A percentile compares a stretch with the other conserved stretches of the same genome.
Conservation (phyloP, 2,797 vertebrate genomes). For the Sandelia bainsii region DNA sequence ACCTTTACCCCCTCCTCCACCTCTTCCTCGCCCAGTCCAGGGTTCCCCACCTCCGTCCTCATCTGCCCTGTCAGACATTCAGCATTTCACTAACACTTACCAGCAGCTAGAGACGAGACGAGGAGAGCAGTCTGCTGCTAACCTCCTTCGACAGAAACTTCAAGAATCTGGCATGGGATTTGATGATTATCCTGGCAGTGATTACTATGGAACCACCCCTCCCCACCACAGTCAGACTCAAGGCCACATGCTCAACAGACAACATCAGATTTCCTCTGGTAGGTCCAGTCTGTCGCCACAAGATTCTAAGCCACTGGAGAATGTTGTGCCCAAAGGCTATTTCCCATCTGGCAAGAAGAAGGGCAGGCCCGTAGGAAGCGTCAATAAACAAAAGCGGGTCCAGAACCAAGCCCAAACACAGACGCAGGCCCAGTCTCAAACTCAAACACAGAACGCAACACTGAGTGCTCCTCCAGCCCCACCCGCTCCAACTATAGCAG, state of each 20-base stretch:
- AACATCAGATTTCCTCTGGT: constrained; percentile 80
- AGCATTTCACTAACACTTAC: constrained; percentile 88
- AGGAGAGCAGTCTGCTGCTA: constrained; percentile 85
- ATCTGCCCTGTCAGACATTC: constrained; percentile 87
- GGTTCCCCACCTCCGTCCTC: constrained; percentile 86
- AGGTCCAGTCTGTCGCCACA: constrained; percentile 78
- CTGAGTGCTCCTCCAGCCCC: constrained; percentile 50
- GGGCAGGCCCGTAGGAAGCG: constrained; percentile 96
- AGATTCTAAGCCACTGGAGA: constrained; percentile 80
- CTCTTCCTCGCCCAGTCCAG: constrained; percentile 85
- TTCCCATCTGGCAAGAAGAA: constrained; percentile 99
- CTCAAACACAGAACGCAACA: constrained; percentile 57
- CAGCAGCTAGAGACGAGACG: constrained; percentile 86
- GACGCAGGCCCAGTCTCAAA: constrained; percentile 57
- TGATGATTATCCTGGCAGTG: constrained; percentile 84
- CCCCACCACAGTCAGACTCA: constrained; percentile 79
- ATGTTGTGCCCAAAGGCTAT: constrained; percentile 93
- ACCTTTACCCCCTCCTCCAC: constrained; percentile 85
- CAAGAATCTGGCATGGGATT: constrained; percentile 85
- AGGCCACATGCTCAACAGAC: constrained; percentile 81
- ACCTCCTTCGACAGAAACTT: constrained; percentile 85
- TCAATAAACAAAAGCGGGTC: constrained; percentile 97
- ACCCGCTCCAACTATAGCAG: constrained; percentile 65
- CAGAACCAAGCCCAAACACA: constrained; percentile 81
- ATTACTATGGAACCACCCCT: constrained; percentile 81